Percentiles rank a stretch among this genome's conserved stretches.
These are phyloP conservation scores for Ceryle rudis DNA, from an alignment of 2,797 vertebrate genomes.

Conservation along the genomic window DNA sequence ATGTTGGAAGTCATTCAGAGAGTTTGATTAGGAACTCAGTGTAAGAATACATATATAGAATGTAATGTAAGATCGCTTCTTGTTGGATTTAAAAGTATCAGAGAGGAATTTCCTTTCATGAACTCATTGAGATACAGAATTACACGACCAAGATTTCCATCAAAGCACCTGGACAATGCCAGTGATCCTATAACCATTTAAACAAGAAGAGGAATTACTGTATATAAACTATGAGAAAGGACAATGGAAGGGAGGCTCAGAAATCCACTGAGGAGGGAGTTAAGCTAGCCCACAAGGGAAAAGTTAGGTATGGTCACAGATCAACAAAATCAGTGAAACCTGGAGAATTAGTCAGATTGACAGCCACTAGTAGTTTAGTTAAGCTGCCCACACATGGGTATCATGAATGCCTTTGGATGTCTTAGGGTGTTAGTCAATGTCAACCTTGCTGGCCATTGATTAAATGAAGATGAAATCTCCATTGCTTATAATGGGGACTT, in stretches of 20 bases:
- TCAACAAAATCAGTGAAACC: background rate
- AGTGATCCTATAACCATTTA: background rate
- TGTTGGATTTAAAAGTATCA: background rate
- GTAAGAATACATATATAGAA: background rate
- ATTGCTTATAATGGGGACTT: background rate
- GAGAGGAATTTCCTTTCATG: background rate
- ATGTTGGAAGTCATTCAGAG: background rate
- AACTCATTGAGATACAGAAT: background rate
- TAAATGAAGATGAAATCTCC: background rate
- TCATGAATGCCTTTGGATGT: background rate
- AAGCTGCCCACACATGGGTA: background rate
- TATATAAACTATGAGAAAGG: background rate
- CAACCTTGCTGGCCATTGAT: background rate
- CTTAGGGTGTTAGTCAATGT: background rate
- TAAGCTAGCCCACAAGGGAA: background rate
- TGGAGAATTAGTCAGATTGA: background rate
- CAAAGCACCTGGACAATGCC: background rate
- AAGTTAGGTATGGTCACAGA: accelerated
- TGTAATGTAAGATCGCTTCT: background rate
- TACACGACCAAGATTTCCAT: background rate
- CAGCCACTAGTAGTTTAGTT: background rate
- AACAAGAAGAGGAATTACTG: background rate
- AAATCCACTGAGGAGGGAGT: background rate
- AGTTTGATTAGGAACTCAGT: background rate
- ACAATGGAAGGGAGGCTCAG: background rate